A percentile compares a stretch with the other conserved stretches of the same genome.
Evolutionary conservation across 2,888 invertebrate genomes (phyloP).

Genomic region (Conomelus anceps): DNA sequence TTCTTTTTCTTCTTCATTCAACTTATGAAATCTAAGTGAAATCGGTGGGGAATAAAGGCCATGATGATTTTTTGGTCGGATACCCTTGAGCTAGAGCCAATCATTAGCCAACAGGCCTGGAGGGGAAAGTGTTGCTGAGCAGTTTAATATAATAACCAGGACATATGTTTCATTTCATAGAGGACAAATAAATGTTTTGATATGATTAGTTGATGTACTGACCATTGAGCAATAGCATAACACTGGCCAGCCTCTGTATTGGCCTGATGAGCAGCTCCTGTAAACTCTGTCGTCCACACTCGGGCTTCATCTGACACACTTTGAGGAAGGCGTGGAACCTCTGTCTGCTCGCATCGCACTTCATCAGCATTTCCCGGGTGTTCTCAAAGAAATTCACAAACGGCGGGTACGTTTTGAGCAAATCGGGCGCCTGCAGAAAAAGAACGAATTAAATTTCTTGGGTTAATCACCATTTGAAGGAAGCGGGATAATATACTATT

Average conservation of each 20-base stretch:
- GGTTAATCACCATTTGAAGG: no score
- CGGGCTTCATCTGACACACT: slow-evolving; percentile 87
- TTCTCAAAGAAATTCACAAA: slow-evolving; percentile 98
- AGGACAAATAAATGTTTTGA: not conserved
- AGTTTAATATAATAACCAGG: no score
- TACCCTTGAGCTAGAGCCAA: no score
- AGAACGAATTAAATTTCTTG: slow-evolving; percentile 5
- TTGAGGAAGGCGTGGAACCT: slow-evolving; percentile 96
- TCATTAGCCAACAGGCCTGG: no score
- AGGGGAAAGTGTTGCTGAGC: no score
- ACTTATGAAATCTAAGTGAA: no score
- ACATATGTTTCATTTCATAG: no score
- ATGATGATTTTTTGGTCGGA: no score
- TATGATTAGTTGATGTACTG: slow-evolving; percentile 38
- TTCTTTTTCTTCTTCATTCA: no score
- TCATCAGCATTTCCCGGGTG: slow-evolving; percentile 85
- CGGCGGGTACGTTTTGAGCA: slow-evolving; percentile 92
- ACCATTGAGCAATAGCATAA: slow-evolving; percentile 90
- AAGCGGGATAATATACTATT: no score
- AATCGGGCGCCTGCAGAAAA: slow-evolving; percentile 58
- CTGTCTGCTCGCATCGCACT: slow-evolving; percentile 87
- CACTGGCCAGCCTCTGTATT: slow-evolving; percentile 94
- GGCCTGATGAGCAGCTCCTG: slow-evolving; percentile 95
- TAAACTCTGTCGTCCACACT: slow-evolving; percentile 92
- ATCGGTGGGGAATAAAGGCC: no score